These are phyloP conservation scores for Sebastes oblongus DNA, from an alignment of 2,797 vertebrate genomes.

Conservation along the genomic window DNA sequence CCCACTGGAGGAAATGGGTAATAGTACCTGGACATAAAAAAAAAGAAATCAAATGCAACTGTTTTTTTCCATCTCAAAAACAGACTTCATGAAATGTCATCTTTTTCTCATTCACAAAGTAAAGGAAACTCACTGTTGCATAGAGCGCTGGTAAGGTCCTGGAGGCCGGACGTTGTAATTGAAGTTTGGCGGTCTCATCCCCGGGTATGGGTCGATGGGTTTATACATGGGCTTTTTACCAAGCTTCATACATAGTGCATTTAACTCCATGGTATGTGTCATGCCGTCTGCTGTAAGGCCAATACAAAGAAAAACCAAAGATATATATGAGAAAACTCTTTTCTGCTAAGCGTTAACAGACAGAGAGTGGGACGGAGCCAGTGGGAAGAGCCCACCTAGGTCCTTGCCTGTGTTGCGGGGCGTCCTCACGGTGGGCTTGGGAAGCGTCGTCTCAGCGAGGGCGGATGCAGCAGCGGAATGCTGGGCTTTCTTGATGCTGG, in stretches of 20 bases:
- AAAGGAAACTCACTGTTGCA: constrained; percentile 80
- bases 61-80: background rate
- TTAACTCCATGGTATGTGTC: constrained; percentile 94
- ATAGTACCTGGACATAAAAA: constrained; percentile 89
- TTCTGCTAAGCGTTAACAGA: background rate
- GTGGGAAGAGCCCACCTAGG: constrained; percentile 80
- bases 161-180: constrained; percentile 90
- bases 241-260: constrained; percentile 97
- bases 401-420: constrained; percentile 90
- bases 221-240: constrained; percentile 97
- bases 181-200: constrained; percentile 94
- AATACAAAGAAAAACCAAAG: constrained; percentile 38
- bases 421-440: constrained; percentile 87
- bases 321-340: background rate
- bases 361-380: background rate
- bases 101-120: background rate
- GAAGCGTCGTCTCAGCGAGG: constrained; percentile 90
- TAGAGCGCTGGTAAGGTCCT: constrained; percentile 84
- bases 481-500: constrained; percentile 96
- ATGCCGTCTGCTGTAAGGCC: constrained; percentile 84
- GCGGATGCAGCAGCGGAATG: constrained; percentile 92
- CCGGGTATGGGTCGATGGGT: constrained; percentile 92
- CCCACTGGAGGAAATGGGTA: constrained; percentile 95
- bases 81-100: background rate
- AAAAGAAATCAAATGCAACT: background rate